These are phyloP conservation scores for Geococcyx californianus DNA, from an alignment of 2,113 vertebrate species.

Conservation along the genomic window DNA sequence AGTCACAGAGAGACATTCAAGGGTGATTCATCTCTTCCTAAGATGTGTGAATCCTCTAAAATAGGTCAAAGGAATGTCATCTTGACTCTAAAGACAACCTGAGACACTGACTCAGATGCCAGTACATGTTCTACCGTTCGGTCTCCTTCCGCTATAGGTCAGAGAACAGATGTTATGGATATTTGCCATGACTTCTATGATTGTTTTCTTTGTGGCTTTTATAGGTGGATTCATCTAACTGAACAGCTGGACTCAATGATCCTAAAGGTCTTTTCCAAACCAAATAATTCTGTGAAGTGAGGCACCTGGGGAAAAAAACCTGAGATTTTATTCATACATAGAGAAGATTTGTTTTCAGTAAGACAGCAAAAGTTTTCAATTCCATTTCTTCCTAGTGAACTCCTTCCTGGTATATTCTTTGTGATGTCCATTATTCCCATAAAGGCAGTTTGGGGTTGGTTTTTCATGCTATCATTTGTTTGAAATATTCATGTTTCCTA, in stretches of 20 bases:
- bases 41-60: background rate
- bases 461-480: background rate
- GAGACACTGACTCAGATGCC: background rate
- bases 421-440: background rate
- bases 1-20: background rate
- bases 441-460: background rate
- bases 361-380: background rate
- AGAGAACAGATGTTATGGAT: background rate
- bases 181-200: background rate
- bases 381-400: background rate
- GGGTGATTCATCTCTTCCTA: background rate
- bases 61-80: background rate
- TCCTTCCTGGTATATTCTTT: background rate
- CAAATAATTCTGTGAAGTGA: background rate
- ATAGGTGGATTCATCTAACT: background rate
- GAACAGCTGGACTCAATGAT: no score
- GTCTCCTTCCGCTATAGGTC: background rate
- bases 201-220: background rate
- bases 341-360: background rate
- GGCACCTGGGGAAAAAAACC: background rate
- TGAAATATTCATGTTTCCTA: background rate
- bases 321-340: background rate
- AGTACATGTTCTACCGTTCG: background rate
- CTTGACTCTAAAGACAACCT: background rate
- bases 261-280: no score